Conservation (phyloP, 2,797 vertebrate species). For the Lutjanus campechanus region DNA sequence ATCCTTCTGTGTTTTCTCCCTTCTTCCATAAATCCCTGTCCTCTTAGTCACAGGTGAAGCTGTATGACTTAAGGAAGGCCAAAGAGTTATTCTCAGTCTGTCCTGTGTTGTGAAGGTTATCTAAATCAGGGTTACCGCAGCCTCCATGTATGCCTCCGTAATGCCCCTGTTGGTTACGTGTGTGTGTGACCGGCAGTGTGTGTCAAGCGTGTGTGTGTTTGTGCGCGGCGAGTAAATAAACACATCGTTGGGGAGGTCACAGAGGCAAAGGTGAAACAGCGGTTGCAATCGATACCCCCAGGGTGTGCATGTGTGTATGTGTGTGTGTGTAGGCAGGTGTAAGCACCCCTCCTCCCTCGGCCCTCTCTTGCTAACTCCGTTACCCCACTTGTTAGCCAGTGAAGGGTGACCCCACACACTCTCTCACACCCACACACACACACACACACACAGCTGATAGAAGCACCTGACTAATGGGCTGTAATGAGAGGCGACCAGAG, state of each 20-base stretch:
- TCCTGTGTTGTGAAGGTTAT: conserved; percentile 28
- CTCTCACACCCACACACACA: conserved; percentile 40
- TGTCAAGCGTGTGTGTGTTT: conserved; percentile 46
- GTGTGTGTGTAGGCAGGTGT: conserved; percentile 68
- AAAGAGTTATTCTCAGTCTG: conserved; percentile 7
- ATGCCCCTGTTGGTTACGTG: conserved; percentile 19
- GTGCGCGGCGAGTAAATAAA: conserved; percentile 82
- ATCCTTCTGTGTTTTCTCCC: background rate
- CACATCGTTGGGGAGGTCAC: conserved; percentile 89
- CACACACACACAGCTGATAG: conserved; percentile 69
- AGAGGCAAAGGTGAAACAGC: conserved; percentile 97
- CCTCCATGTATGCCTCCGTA: conserved; percentile 26
- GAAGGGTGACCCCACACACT: conserved; percentile 75
- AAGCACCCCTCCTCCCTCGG: conserved; percentile 56
- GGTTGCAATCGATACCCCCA: conserved; percentile 89
- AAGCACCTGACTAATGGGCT: conserved; percentile 91
- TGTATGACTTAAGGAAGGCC: conserved; percentile 7
- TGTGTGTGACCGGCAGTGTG: conserved; percentile 44
- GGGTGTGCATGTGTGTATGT: conserved; percentile 58
- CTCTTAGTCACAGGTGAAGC: conserved; percentile 19
- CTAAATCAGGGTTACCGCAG: conserved; percentile 31
- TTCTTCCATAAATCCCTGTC: conserved; percentile 1
- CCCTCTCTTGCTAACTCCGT: conserved; percentile 71
- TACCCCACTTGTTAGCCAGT: conserved; percentile 79
- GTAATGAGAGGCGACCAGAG: conserved; percentile 93